Conservation (phyloP, 2,113 vertebrate species). For the Anser cygnoides region DNA sequence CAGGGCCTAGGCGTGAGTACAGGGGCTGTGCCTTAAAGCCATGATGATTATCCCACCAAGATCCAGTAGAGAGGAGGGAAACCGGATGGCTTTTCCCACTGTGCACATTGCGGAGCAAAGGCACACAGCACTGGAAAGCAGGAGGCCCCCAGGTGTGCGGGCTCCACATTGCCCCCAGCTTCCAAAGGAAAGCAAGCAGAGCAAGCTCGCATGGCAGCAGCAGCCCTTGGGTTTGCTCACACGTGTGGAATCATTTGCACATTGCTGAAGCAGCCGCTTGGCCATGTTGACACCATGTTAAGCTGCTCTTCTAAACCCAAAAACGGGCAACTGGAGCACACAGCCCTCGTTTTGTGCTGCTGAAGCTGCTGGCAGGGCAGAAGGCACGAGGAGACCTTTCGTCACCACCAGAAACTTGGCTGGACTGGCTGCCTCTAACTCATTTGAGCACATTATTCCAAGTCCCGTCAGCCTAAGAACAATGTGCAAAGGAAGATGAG, state of each 20-base stretch:
- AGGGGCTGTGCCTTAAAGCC: neutral
- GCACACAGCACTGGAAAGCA: neutral
- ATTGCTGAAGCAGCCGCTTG: neutral
- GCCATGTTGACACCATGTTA: neutral
- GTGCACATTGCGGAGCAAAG: neutral
- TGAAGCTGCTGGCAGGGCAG: slow-evolving; percentile 6
- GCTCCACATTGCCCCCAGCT: accelerated
- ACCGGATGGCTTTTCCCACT: no score
- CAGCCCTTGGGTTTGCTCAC: neutral
- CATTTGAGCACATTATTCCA: slow-evolving; percentile 12
- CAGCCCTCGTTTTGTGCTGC: slow-evolving; percentile 9
- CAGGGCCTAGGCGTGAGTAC: neutral
- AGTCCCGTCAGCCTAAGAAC: neutral
- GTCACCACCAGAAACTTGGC: slow-evolving; percentile 23
- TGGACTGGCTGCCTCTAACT: neutral
- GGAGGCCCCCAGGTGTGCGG: neutral
- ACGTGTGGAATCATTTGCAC: neutral
- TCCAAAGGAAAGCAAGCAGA: neutral
- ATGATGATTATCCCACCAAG: neutral
- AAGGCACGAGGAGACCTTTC: neutral
- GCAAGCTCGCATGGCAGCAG: neutral
- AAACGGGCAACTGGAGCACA: neutral
- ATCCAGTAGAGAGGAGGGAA: neutral
- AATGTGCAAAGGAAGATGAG: neutral
- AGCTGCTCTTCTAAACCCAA: neutral